Base-by-base conservation (phyloP, 2,113 vertebrate species). In the Pseudorectes ferrugineus region DNA sequence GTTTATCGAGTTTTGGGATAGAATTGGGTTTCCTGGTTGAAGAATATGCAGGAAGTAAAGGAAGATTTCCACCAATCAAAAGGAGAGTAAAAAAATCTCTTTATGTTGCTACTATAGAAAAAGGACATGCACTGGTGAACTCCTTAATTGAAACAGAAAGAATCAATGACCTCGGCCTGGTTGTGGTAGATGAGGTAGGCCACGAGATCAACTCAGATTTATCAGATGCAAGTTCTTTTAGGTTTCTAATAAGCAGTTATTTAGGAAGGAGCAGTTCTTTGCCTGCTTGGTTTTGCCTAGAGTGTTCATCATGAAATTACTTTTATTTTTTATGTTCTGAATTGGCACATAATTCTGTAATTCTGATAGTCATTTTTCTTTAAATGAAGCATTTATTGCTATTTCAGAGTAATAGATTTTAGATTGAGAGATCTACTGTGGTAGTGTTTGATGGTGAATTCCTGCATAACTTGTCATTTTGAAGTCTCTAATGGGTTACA, bases 21-120 rank as follows among this genome's bases (percentile, higher is more conserved):
- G 99, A 99, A 94, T 92, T 99, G 91, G 99, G 98, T 93, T 99
- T 99, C 97, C 97, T 99, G 97, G 98, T 99, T 95, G 99, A 99
- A 97, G 99, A 99, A 97, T 99, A 99, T 24, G 99, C 99, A 3
- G 99, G 99, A 92, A 99, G 99, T 93, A 99, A 99, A 97, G 99
- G 99, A 78, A 98, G 92, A 96, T 99, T 99, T 92, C 99, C 99
- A 72, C 99, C 99, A 5, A 96, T 99, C 86, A 99, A 98, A 96
- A 98, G 98, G 75, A 98, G 98, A 70, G 92, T 71, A 19, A 98
- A 97, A 71, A 98, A 97, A 11, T 99, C 98, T 1, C 96, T 99
- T 3, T 99, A 99, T 88, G 96, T 99, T 67, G 98, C 99, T 29
- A 99, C 99, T 5, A 99, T 99, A 86, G 99, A 99, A 92, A 99